These are phyloP conservation scores for Tupaia tana DNA, from an alignment of 2,113 vertebrate species.

Conservation along the genomic window DNA sequence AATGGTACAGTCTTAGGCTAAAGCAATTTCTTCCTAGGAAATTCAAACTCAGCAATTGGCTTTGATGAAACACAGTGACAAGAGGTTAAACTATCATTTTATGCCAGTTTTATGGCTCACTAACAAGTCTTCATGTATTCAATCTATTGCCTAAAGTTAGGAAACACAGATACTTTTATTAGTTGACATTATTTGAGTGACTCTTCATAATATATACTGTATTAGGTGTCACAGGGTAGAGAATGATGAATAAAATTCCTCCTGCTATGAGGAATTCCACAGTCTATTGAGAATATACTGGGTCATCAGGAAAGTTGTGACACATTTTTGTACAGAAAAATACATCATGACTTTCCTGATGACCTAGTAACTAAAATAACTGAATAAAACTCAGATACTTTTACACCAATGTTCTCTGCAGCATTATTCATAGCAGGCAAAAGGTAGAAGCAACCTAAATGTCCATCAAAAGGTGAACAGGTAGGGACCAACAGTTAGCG, in stretches of 20 bases:
- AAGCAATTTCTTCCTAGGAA: slow-evolving; percentile 51
- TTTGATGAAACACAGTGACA: slow-evolving; percentile 12
- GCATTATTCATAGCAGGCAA: not conserved
- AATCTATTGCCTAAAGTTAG: not conserved
- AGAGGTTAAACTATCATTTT: slow-evolving; percentile 14
- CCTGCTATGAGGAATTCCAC: slow-evolving; percentile 17
- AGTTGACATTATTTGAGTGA: not conserved
- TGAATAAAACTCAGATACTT: not conserved
- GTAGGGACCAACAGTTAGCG: no score
- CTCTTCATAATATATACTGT: not conserved
- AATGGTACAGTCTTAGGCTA: slow-evolving; percentile 25
- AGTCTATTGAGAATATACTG: not conserved
- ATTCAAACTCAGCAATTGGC: slow-evolving; percentile 17
- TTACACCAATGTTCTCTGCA: not conserved
- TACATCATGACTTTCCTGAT: no score
- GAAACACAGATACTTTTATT: not conserved
- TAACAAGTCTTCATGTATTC: not conserved
- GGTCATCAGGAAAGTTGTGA: no score
- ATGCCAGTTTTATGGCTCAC: not conserved
- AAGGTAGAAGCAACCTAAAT: not conserved
- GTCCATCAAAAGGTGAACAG: not conserved
- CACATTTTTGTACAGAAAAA: no score
- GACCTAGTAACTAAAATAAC: not conserved
- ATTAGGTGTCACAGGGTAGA: not conserved
- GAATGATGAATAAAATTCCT: slow-evolving; percentile 18